phyloP scores from a whole-genome alignment of 2,113 vertebrate genomes.

The Callaeas wilsoni region DNA sequence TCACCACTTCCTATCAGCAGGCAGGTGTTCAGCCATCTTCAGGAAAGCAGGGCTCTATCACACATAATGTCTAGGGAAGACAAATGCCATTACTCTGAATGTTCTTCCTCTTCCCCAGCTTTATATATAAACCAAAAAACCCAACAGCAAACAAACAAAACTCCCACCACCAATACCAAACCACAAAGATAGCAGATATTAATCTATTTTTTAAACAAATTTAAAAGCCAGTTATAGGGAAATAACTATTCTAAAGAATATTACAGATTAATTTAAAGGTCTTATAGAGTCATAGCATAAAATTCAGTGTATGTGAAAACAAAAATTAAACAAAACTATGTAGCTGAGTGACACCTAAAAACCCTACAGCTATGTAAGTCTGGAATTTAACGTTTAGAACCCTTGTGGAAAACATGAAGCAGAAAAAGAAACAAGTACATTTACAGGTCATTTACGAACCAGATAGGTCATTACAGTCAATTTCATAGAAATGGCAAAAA shows the following conservation, averaged over 20 bases:
- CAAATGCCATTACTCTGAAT: not conserved
- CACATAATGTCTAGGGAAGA: not conserved
- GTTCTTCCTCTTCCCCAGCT: not conserved
- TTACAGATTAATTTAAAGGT: not conserved
- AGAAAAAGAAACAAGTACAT: not conserved
- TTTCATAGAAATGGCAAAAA: not conserved
- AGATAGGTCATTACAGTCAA: not conserved
- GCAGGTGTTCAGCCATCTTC: not conserved
- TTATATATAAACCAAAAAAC: not conserved
- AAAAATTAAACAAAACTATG: not conserved
- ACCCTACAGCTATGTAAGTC: not conserved
- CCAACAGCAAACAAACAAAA: not conserved
- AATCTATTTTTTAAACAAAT: not conserved
- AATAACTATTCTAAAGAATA: not conserved
- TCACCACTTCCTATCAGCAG: not conserved
- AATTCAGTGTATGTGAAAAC: not conserved
- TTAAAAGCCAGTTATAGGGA: not conserved
- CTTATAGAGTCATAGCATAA: not conserved
- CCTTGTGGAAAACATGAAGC: not conserved
- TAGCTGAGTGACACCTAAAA: not conserved
- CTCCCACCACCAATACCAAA: rapidly evolving
- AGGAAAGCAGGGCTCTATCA: not conserved
- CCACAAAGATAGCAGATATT: not conserved
- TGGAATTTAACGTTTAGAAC: not conserved
- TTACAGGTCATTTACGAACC: not conserved